Evolutionary conservation across 2,113 vertebrate genomes (phyloP), one percentile per base, ranked within the genome.

Genomic region (Procavia capensis): DNA sequence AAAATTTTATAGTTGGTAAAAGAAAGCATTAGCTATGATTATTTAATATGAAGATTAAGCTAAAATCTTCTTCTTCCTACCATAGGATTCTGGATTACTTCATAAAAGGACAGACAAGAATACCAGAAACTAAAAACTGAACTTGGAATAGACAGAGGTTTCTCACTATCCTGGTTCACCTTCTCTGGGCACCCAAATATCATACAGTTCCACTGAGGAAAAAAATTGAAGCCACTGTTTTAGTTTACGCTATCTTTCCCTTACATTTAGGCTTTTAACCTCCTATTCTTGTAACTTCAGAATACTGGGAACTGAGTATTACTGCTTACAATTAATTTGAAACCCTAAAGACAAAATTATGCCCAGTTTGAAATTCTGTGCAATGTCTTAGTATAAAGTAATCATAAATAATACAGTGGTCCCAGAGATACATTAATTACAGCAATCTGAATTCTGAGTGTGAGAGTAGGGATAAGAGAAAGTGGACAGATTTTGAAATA

Each of bases 271-370:
- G 16, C 29, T 89, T 92, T 66, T 89, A 54, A 54, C 3, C 31
- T 94, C 70, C 90, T 76, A 88, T 70, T 78, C 27, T 89, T 94
- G 1, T 83, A 97, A 94, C 31, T 86, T 89, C 68, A 86, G 31
- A 78, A 82, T 82, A 29, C 50, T 50, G 31, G 9, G 8, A 93
- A 17, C 86, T 88, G 36, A 95, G 95, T 95, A 78, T 83, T 50
- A 90, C 1, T 63, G 54, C 25, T 90, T 75, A 89, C n/a, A 93
- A 86, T 90, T 87, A 90, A 95, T 89, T 36, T 86, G 39, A 92
- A 94, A 94, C 70, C 41, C 45, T 83, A 92, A 92, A 79, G 47
- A 81, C 61, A 95, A 89, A 90, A 74, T 31, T 76, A 72, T 88
- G 41, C 16, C 22, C 24, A 54, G 6, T 80, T 82, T 31, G n/a